These are phyloP conservation scores for Copidosoma aretas DNA, from an alignment of 2,888 invertebrate species.

Conservation along the genomic window DNA sequence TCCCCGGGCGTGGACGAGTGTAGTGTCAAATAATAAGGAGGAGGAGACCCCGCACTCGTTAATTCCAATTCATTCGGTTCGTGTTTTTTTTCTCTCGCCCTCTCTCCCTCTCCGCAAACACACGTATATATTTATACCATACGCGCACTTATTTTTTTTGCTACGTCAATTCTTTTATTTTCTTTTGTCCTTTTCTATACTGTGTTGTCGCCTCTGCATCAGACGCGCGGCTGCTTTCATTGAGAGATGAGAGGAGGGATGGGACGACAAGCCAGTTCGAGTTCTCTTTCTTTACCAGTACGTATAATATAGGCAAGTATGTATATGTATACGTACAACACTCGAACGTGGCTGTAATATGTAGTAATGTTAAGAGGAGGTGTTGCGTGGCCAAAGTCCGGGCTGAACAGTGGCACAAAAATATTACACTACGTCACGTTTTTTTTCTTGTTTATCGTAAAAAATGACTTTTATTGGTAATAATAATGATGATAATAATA, in stretches of 20 bases:
- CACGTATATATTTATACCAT: background rate
- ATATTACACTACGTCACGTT: background rate
- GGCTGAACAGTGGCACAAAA: constrained; percentile 26
- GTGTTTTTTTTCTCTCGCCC: background rate
- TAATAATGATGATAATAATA: constrained; percentile 22
- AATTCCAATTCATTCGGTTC: constrained; percentile 14
- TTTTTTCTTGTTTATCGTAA: constrained; percentile 23
- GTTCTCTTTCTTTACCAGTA: constrained; percentile 10
- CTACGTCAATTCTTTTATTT: no score
- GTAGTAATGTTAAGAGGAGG: constrained; percentile 6
- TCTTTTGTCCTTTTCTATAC: no score
- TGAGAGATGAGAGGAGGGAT: constrained; percentile 30
- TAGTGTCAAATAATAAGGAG: constrained; percentile 46
- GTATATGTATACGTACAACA: background rate
- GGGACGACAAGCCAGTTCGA: constrained; percentile 28
- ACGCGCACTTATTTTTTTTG: no score
- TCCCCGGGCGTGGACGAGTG: constrained; percentile 56
- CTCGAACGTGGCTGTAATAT: constrained; percentile 30
- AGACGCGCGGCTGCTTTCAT: constrained; percentile 2
- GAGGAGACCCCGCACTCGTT: constrained; percentile 33
- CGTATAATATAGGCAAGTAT: no score
- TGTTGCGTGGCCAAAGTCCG: constrained; percentile 25
- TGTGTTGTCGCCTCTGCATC: background rate
- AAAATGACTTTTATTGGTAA: constrained; percentile 42
- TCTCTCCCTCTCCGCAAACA: constrained; percentile 3